Base-by-base conservation (phyloP, 2,113 vertebrate genomes). In the Salvelinus namaycush region DNA sequence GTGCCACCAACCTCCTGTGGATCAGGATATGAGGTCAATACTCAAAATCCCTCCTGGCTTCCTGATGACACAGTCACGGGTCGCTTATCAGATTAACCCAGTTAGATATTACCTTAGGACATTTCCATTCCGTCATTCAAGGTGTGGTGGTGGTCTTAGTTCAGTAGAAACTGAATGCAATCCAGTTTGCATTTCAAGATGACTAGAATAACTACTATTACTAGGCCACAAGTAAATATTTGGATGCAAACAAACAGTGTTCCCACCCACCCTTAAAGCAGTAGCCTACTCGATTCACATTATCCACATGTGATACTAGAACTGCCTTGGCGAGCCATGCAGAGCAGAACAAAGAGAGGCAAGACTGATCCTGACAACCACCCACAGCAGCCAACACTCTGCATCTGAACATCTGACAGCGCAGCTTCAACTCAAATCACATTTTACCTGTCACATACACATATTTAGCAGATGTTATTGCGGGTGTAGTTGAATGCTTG, bases 71-170 rank as follows among this genome's bases (percentile, higher is more conserved):
- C 59, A n/a, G n/a, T 4, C 70, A 9, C 22, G 20, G 18, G 31
- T 22, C 13, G 29, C 71, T 72, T 75, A 75, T 34, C 39, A 27
- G 31, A 68, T 34, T 68, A 31, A 65, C 51, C 69, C n/a, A 39
- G 16, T 68, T 44, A 65, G 54, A 69, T 29, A 16, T 67, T 34
- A 60, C 14, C 29, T 26, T 7, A 49, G 26, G 27, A 27, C 22
- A 80, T n/a, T 51, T 24, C 12, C 24, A 27, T 16, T 8, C 49
- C 5, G 14, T 72, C n/a, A 49, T 60, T 39, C 39, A 68, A 75
- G n/a, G 69, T 39, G 20, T 13, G 13, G 29, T 7, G 49, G n/a
- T 76, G n/a, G 31, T 49, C 11, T 59, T 18, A 44, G 24, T 72
- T 34, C 18, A 57, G 54, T 57, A 22, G 4, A 51, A 75, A 11